Conservation (phyloP, 2,797 vertebrate species). For the Danio aesculapii region DNA sequence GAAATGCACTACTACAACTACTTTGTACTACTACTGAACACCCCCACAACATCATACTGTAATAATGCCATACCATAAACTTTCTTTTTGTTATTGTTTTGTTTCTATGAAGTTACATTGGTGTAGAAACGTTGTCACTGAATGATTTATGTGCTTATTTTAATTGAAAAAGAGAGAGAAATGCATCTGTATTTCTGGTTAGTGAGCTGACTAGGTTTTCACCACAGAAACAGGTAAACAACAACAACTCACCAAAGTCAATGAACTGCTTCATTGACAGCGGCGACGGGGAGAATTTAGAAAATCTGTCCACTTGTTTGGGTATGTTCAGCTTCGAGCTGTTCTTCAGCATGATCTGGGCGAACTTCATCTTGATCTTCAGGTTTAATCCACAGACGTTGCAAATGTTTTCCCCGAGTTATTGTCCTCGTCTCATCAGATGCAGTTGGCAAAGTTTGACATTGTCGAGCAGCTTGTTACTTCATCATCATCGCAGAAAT, state of each 20-base stretch:
- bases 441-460: conserved; percentile 21
- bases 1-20: not conserved
- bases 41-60: not conserved
- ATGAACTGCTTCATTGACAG: conserved; percentile 97
- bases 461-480: conserved; percentile 22
- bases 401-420: not conserved
- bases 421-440: conserved; percentile 11
- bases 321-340: conserved; percentile 76
- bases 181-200: not conserved
- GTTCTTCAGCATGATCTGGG: conserved; percentile 79
- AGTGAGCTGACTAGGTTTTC: not conserved
- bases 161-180: not conserved
- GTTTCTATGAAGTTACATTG: not conserved
- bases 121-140: too few species aligned
- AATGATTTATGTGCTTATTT: not conserved
- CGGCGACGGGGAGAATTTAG: conserved; percentile 93
- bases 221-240: not conserved
- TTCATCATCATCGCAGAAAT: not conserved
- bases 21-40: too few species aligned
- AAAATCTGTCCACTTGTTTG: conserved; percentile 89
- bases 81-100: not conserved
- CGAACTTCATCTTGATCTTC: conserved; percentile 80
- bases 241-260: conserved; percentile 92
- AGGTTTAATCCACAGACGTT: conserved; percentile 14
- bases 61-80: not conserved